Conservation (phyloP, 1,140 invertebrate genomes). For the Heliothis subflexa region DNA sequence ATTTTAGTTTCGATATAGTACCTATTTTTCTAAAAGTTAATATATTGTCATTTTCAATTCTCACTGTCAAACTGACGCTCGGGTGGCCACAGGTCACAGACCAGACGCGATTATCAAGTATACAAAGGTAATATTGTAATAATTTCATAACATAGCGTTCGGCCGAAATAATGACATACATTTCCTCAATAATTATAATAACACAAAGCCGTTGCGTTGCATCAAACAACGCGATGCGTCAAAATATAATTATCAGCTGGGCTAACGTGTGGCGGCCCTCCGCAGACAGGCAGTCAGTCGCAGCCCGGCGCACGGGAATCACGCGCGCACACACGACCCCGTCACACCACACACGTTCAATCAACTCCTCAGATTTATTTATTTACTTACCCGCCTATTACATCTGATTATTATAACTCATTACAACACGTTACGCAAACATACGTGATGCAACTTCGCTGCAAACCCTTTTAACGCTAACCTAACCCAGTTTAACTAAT, state of each 20-base stretch:
- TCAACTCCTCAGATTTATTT: conserved; percentile 44
- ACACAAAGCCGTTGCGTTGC: conserved; percentile 47
- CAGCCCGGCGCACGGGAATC: conserved; percentile 64
- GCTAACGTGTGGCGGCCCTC: conserved; percentile 68
- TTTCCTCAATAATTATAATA: conserved; percentile 61
- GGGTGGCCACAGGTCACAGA: conserved; percentile 4
- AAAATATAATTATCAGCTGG: conserved; percentile 68
- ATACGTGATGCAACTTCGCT: conserved; percentile 78
- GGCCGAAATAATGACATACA: conserved; percentile 46
- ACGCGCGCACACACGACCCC: conserved; percentile 54
- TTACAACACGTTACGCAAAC: conserved; percentile 51
- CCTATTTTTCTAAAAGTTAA: too few relatives aligned
- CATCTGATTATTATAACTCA: background rate
- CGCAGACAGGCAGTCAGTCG: conserved; percentile 62
- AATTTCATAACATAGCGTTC: conserved; percentile 37
- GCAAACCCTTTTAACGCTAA: conserved; percentile 57
- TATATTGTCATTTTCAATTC: too few relatives aligned
- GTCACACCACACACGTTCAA: conserved; percentile 49
- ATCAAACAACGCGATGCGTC: conserved; percentile 57
- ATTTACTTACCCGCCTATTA: conserved; percentile 36
- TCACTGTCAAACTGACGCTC: background rate
- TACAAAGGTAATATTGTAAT: conserved; percentile 19
- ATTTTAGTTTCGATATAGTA: too few relatives aligned
- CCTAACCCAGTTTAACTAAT: conserved; percentile 65
- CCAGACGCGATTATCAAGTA: conserved; percentile 25